Evolutionary conservation across 1,140 invertebrate genomes (phyloP).

Genomic region (Drosophila tropicalis): DNA sequence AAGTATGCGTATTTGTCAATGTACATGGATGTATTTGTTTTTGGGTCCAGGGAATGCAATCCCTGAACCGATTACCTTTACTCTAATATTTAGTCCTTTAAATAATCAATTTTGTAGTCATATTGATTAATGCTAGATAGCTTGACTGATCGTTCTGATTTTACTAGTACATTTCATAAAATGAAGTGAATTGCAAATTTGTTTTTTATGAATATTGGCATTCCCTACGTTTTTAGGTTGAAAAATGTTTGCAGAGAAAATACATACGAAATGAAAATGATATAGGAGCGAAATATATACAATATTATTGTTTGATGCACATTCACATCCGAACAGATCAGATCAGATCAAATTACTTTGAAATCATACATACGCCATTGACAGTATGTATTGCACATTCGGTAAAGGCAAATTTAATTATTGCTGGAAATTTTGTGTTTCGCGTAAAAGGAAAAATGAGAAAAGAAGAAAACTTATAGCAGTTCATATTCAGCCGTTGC

Average conservation of each 20-base stretch:
- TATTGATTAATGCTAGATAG: too few species aligned
- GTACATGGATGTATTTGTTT: constrained; percentile 8
- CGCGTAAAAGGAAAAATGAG: constrained; percentile 10
- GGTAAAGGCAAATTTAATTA: constrained; percentile 40
- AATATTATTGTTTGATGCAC: not conserved
- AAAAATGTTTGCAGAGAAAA: not conserved
- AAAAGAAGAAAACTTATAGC: constrained; percentile 45
- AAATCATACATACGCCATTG: not conserved
- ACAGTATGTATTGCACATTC: constrained; percentile 16
- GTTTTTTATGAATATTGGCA: not conserved
- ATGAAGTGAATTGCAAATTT: too few species aligned
- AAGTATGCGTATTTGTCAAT: constrained; percentile 13
- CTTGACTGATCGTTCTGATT: too few species aligned
- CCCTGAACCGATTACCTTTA: not conserved
- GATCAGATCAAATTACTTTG: constrained; percentile 3
- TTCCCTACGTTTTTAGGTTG: not conserved
- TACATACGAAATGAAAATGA: not conserved
- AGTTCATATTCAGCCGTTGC: constrained; percentile 36
- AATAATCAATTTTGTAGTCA: too few species aligned
- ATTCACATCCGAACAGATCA: constrained; percentile 2
- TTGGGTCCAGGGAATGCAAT: not conserved
- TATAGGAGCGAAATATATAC: constrained; percentile 3
- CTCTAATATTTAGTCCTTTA: too few species aligned
- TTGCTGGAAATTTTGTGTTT: constrained; percentile 23
- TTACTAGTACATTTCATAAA: too few species aligned